A percentile compares a stretch with the other conserved stretches of the same genome.
These are phyloP conservation scores for Apistogramma diplotaenia DNA, from an alignment of 2,113 vertebrate species.

Conservation along the genomic window DNA sequence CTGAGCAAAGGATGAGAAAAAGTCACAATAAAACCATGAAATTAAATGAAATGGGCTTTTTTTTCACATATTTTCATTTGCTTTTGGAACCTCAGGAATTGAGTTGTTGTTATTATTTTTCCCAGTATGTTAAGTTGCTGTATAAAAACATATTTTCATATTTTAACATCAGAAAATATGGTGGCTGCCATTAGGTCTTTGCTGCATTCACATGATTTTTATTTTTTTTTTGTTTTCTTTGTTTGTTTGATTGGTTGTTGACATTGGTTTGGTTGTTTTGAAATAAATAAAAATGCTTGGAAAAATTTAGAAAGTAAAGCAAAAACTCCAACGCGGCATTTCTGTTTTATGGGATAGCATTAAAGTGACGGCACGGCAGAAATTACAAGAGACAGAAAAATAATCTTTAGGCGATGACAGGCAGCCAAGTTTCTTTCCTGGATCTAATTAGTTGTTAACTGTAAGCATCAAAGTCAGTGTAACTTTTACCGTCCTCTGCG, in stretches of 20 bases:
- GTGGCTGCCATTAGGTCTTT: fast-evolving
- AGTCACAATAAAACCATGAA: background rate
- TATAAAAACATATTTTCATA: too few species aligned
- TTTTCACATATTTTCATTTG: background rate
- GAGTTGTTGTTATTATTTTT: background rate
- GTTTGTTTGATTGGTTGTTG: background rate
- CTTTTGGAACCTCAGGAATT: background rate
- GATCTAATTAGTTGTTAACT: background rate
- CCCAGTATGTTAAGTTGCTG: background rate
- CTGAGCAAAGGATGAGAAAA: background rate
- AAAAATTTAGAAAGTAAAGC: background rate
- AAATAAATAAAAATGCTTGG: background rate
- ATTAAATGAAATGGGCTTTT: background rate
- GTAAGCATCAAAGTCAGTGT: background rate
- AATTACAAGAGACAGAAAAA: background rate
- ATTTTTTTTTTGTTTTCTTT: too few species aligned
- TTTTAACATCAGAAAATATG: background rate
- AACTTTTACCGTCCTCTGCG: background rate
- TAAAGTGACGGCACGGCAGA: background rate
- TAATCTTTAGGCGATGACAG: background rate
- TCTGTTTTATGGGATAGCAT: background rate
- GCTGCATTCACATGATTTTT: background rate
- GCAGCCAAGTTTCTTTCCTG: background rate
- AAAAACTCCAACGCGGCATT: background rate
- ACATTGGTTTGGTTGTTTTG: fast-evolving